Evolutionary conservation across 1,140 invertebrate genomes (phyloP).

Genomic region (Gryllus bimaculatus): DNA sequence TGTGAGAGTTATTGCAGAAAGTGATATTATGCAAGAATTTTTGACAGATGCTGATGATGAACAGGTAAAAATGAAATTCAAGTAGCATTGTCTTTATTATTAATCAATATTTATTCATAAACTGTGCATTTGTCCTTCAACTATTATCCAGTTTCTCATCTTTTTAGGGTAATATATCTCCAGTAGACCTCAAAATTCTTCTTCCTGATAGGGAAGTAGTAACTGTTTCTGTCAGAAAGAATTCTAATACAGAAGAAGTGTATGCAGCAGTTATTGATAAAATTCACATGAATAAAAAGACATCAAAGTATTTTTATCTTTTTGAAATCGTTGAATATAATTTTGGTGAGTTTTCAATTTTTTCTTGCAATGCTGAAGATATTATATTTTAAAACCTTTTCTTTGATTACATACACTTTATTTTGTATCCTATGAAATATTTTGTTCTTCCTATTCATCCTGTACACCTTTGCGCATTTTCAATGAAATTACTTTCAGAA

Average conservation of each 20-base stretch:
- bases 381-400: too few species aligned
- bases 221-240: slow-evolving; percentile 83
- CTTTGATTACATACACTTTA: too few species aligned
- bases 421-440: too few species aligned
- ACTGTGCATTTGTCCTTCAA: neutral
- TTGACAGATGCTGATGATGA: slow-evolving; percentile 85
- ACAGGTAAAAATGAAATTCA: slow-evolving; percentile 34
- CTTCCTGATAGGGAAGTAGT: slow-evolving; percentile 79
- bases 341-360: slow-evolving; percentile 57
- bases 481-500: too few species aligned
- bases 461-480: too few species aligned
- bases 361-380: too few species aligned
- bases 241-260: slow-evolving; percentile 82
- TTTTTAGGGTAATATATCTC: slow-evolving; percentile 58
- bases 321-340: slow-evolving; percentile 98
- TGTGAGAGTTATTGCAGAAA: slow-evolving; percentile 93
- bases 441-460: too few species aligned
- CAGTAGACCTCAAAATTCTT: slow-evolving; percentile 86
- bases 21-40: slow-evolving; percentile 95
- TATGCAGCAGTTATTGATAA: slow-evolving; percentile 82
- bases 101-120: neutral
- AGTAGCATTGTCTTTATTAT: neutral
- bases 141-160: slow-evolving; percentile 8
- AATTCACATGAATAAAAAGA: slow-evolving; percentile 67
- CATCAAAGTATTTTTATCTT: slow-evolving; percentile 87